Percentiles rank a stretch among this genome's conserved stretches.
Evolutionary conservation across 2,797 vertebrate species (phyloP).

Genomic region (Micrastur ruficollis): DNA sequence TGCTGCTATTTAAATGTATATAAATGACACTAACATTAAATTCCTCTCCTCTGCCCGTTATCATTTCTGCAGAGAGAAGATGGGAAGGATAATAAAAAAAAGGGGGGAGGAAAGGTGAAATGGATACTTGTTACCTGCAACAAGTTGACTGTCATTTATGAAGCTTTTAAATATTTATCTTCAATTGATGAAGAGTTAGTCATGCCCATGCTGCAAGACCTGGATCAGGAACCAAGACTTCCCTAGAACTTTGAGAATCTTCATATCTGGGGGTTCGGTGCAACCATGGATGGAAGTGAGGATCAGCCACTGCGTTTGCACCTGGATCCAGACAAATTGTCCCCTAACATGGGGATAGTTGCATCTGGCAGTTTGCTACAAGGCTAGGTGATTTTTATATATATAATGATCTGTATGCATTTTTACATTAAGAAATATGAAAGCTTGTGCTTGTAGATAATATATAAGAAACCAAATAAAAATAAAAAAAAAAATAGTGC

Average conservation of each 20-base stretch:
- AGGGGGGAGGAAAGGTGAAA: background rate
- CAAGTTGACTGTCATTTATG: conserved; percentile 19
- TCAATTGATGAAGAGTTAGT: conserved; percentile 67
- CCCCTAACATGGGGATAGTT: conserved; percentile 39
- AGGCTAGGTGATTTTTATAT: conserved; percentile 62
- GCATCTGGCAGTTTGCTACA: conserved; percentile 43
- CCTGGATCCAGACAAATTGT: conserved; percentile 45
- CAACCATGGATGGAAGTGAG: background rate
- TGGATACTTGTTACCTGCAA: conserved; percentile 43
- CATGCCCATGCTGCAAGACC: conserved; percentile 20
- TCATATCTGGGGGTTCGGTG: background rate
- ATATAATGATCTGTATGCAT: conserved; percentile 65
- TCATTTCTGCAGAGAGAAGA: background rate
- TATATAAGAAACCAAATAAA: conserved; percentile 43
- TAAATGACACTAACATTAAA: background rate
- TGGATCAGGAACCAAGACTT: conserved; percentile 47
- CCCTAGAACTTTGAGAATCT: conserved; percentile 23
- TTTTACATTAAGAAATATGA: conserved; percentile 61
- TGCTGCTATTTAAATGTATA: background rate
- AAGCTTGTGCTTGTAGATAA: conserved; percentile 66
- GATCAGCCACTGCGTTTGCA: conserved; percentile 4
- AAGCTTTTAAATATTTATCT: conserved; percentile 59
- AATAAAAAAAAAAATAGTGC: background rate
- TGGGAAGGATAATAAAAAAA: background rate
- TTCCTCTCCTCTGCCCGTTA: background rate